A percentile compares a stretch with the other conserved stretches of the same genome.
Evolutionary conservation across 2,113 vertebrate species (phyloP).

Genomic region (Galeopterus variegatus): DNA sequence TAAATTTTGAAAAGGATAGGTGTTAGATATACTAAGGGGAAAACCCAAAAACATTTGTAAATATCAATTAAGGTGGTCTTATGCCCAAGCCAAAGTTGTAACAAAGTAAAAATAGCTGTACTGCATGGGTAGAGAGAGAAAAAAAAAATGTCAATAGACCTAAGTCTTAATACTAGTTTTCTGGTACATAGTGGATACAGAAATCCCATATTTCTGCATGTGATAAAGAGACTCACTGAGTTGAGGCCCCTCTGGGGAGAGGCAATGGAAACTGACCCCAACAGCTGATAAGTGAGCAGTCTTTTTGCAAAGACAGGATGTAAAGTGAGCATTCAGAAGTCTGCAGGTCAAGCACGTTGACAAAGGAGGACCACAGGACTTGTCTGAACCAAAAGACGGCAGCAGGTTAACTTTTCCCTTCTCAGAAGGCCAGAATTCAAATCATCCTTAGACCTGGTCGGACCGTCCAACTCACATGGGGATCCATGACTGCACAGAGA

Average conservation of each 20-base stretch:
- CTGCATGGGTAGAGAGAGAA: not conserved
- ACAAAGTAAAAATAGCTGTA: not conserved
- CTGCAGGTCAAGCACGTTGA: not conserved
- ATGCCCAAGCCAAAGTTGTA: not conserved
- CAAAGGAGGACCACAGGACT: not conserved
- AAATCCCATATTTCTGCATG: not conserved
- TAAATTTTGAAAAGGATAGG: not conserved
- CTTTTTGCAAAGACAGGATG: not conserved
- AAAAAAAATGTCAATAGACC: not conserved
- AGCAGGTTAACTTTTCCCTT: not conserved
- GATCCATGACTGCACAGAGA: not conserved
- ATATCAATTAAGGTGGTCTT: not conserved
- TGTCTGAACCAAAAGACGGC: not conserved
- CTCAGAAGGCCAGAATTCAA: not conserved
- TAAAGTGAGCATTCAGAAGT: not conserved
- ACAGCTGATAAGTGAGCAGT: not conserved
- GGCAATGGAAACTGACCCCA: not conserved
- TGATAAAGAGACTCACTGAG: not conserved
- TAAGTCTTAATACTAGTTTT: not conserved
- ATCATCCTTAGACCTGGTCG: not conserved
- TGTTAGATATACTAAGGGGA: not conserved
- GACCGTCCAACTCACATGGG: not conserved
- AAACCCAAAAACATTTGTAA: not conserved
- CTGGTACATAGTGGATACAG: not conserved
- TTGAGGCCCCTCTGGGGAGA: not conserved